Evolutionary conservation across 2,113 vertebrate species (phyloP), one percentile per base, ranked within the genome.

Genomic region (Rousettus leschenaultii): DNA sequence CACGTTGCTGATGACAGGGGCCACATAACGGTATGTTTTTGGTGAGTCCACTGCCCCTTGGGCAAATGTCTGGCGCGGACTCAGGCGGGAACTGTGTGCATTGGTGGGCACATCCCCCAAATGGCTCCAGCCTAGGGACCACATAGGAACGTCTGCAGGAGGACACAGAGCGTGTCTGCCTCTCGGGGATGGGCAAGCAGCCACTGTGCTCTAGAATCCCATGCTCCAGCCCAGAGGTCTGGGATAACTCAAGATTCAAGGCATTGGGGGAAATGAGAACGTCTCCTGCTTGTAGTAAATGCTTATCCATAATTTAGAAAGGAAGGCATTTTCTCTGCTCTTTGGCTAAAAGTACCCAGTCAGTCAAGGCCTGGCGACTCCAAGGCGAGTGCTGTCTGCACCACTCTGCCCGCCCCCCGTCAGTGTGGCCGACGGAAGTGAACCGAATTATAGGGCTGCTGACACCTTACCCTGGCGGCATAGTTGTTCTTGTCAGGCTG

Each of bases 391-490:
- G 61, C 45, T 7, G 4, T 2, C 59, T 26, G 35, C 33, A 40
- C n/a, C 28, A 5, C 75, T 12, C 35, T 3, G 43, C 8, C 43
- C 40, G 59, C 15, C 26, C 38, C 3, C 30, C 24, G 15, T 51
- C 51, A 51, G 15, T 51, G 51, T 51, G 51, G 51, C 51, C 16
- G 15, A 51, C 14, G 51, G 51, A 16, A 51, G 51, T 5, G 51
- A 51, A 51, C 51, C 51, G 51, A 51, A 5, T 16, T 51, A 51
- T 5, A 51, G 51, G 15, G 51, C 15, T 51, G 14, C 5, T 6
- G 38, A 12, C 16, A 8, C 7, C 7, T 96, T 98, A 99, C 99
- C 99, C 98, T 97, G 22, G 98, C 98, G 0, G 98, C 98, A 12
- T 99, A 96, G 6, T 99, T 95, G 0, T 98, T 98, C 63, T 98